Conservation (phyloP, 2,113 vertebrate species). For the Lampris incognitus region DNA sequence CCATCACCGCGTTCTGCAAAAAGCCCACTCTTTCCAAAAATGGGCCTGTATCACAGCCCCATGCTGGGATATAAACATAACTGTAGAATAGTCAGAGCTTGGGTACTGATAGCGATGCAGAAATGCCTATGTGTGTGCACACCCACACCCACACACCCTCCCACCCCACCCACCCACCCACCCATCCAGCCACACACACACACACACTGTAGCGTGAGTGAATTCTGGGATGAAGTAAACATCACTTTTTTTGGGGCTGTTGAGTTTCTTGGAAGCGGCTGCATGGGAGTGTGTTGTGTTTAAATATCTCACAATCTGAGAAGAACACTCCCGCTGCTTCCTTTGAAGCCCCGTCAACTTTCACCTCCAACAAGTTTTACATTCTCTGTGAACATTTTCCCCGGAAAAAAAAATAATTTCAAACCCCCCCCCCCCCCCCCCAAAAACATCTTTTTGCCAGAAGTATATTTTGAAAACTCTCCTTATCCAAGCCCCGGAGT, state of each 20-base stretch:
- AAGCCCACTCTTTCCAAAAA: constrained; percentile 27
- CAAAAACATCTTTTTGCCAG: not conserved
- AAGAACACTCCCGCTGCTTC: constrained; percentile 28
- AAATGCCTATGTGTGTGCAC: constrained; percentile 14
- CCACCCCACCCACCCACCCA: not conserved
- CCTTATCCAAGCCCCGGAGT: not conserved
- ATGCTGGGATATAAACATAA: constrained; percentile 29
- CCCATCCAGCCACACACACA: not conserved
- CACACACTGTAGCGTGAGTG: constrained; percentile 19
- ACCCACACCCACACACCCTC: constrained; percentile 20
- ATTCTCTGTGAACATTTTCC: constrained; percentile 41
- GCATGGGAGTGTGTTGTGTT: constrained; percentile 63
- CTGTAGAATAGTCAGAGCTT: constrained; percentile 43
- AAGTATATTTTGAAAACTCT: constrained; percentile 38
- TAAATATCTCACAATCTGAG: constrained; percentile 57
- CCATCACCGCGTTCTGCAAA: constrained; percentile 6
- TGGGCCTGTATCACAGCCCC: constrained; percentile 5
- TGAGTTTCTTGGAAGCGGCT: constrained; percentile 57
- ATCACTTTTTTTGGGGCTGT: constrained; percentile 43
- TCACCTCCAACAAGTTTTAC: constrained; percentile 47
- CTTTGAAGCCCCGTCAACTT: constrained; percentile 61
- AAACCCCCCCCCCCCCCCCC: not conserved
- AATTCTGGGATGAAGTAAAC: constrained; percentile 58
- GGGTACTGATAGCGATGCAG: not conserved
- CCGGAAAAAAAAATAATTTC: not conserved